Conservation (phyloP, 2,797 vertebrate genomes). For the Gorsachius magnificus region DNA sequence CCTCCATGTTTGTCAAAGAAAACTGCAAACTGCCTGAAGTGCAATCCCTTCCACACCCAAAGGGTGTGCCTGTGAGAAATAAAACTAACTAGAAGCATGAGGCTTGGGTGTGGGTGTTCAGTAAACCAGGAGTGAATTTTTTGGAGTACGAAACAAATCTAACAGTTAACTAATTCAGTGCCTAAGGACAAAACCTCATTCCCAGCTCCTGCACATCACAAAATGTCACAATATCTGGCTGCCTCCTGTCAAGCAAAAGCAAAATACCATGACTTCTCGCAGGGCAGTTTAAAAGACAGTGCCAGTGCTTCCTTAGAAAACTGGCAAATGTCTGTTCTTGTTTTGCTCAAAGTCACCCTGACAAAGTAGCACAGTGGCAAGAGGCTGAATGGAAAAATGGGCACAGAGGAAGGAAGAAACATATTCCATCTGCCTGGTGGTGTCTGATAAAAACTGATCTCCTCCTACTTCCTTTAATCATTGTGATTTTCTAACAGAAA, state of each 20-base stretch:
- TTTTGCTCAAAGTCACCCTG: background rate
- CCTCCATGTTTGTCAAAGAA: background rate
- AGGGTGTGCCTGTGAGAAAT: background rate
- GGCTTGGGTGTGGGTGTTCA: background rate
- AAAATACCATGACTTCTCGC: conserved; percentile 47
- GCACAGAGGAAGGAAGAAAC: background rate
- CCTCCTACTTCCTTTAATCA: background rate
- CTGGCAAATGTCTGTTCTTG: background rate
- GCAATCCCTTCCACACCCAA: background rate
- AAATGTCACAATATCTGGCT: conserved; percentile 36
- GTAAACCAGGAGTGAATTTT: background rate
- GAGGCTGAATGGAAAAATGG: background rate
- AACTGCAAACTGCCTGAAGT: background rate
- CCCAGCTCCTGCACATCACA: background rate
- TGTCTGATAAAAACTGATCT: background rate
- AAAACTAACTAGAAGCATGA: background rate
- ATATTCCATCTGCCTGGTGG: background rate
- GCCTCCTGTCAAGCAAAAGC: background rate
- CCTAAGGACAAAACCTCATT: conserved; percentile 11
- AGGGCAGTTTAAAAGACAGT: conserved; percentile 22
- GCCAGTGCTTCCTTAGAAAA: background rate
- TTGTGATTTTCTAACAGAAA: background rate
- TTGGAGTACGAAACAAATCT: background rate
- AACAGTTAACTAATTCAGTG: conserved; percentile 18
- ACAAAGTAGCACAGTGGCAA: background rate